Base-by-base conservation (phyloP, 2,797 vertebrate genomes). In the Esox masquinongy region DNA sequence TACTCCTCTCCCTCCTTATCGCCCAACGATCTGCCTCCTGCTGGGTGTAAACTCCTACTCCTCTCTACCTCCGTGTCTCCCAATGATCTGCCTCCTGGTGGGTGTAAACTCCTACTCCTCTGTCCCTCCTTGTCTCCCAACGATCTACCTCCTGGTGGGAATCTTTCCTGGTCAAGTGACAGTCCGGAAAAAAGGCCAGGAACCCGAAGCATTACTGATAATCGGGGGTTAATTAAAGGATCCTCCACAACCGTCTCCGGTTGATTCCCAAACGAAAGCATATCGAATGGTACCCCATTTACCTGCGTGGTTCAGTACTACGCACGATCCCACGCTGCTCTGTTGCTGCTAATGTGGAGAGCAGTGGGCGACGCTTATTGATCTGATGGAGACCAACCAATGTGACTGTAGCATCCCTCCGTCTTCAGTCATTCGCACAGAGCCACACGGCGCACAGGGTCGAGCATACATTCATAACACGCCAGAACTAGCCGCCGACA, bases 1-100 rank as follows among this genome's bases (percentile, higher is more conserved):
- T 77, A 82, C 8, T 59, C 12, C 70, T 0, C 79, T 29, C 69
- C 12, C 43, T 50, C 43, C 26, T 22, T 70, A 11, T 70, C 22
- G 17, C n/a, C 34, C 22, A 36, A 50, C 63, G 9, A n/a, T 3
- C 36, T 3, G 3, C 7, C 36, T 39, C 36, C 36, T 39, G n/a
- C n/a, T n/a, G n/a, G n/a, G n/a, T n/a, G n/a, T 26, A n/a, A n/a
- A 82, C 80, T 80, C 19, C 80, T 77, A 82, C 7, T 59, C 11
- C 70, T 0, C 79, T 6, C 61, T 26, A 39, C 11, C 39, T 70
- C 43, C 24, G 11, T 70, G 11, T 70, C n/a, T 29, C 19, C 31
- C 22, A 34, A 49, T 22, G 9, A n/a, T 39, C 36, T 39, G 36
- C 36, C 36, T 39, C 36, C 36, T 39, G n/a, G n/a, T n/a, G n/a